A percentile compares a stretch with the other conserved stretches of the same genome.
Evolutionary conservation across 2,797 vertebrate genomes (phyloP).

Genomic region (Hypotaenidia philippensis): DNA sequence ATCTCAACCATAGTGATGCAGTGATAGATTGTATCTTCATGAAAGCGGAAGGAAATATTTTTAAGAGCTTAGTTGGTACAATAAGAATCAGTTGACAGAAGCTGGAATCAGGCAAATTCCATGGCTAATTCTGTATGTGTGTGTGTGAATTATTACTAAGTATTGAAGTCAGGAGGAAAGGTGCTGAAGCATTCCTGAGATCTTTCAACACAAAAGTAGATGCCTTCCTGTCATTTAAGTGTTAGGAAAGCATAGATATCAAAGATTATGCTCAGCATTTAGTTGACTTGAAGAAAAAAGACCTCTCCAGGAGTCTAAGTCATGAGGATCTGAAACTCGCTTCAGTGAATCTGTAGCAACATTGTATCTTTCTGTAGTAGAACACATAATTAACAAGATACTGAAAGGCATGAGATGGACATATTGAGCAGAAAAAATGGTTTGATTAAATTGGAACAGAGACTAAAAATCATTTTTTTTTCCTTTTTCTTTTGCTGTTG

Average conservation of each 20-base stretch:
- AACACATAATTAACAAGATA: neutral
- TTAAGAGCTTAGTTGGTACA: neutral
- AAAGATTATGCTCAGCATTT: neutral
- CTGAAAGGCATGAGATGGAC: neutral
- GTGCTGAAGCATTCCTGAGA: neutral
- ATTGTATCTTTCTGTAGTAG: neutral
- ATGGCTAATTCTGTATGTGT: neutral
- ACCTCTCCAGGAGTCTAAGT: neutral
- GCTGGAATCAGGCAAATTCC: neutral
- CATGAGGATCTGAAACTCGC: neutral
- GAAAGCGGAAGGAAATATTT: neutral
- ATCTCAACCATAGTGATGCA: neutral
- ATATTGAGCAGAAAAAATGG: neutral
- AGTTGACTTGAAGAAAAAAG: neutral
- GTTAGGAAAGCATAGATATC: neutral
- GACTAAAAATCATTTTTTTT: neutral
- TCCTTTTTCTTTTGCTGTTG: neutral
- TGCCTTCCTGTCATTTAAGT: neutral
- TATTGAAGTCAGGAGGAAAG: neutral
- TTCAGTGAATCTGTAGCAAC: neutral
- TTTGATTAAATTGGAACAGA: neutral
- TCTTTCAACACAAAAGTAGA: neutral
- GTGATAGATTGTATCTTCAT: neutral
- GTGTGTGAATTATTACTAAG: neutral
- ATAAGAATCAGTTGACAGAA: neutral